These are phyloP conservation scores for Gymnorhina tibicen DNA, from an alignment of 2,113 vertebrate genomes.

Conservation along the genomic window DNA sequence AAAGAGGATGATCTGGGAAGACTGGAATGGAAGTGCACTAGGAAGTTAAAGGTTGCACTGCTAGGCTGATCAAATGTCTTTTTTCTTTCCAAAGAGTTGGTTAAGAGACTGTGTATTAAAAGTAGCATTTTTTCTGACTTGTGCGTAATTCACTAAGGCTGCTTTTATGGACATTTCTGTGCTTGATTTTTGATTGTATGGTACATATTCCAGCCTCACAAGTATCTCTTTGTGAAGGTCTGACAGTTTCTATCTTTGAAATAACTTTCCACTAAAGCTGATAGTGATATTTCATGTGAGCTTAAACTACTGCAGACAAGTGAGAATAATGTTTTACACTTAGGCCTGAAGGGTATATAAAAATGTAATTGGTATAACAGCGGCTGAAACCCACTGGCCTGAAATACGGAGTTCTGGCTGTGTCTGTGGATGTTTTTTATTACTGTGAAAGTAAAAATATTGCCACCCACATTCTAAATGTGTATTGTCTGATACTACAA, in stretches of 20 bases:
- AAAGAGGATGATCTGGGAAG: not conserved
- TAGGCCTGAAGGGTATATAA: not conserved
- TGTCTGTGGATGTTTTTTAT: not conserved
- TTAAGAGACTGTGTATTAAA: not conserved
- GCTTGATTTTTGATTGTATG: not conserved
- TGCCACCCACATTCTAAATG: not conserved
- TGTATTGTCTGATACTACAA: not conserved
- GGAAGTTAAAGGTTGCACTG: not conserved
- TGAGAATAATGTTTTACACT: not conserved
- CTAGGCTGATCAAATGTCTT: not conserved
- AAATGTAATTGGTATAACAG: not conserved
- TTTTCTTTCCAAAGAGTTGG: not conserved
- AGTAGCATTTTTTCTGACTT: not conserved
- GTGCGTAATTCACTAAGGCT: not conserved
- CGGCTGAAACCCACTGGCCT: not conserved
- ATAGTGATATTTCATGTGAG: not conserved
- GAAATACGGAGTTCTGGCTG: not conserved
- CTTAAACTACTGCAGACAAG: not conserved
- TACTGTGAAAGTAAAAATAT: not conserved
- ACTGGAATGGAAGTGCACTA: not conserved
- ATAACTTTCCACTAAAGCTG: not conserved
- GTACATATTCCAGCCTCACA: not conserved
- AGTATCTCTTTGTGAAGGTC: not conserved
- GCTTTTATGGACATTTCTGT: not conserved
- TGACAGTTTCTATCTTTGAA: not conserved